phyloP scores from a whole-genome alignment of 1,140 invertebrate genomes.

The Pararge aegeria region DNA sequence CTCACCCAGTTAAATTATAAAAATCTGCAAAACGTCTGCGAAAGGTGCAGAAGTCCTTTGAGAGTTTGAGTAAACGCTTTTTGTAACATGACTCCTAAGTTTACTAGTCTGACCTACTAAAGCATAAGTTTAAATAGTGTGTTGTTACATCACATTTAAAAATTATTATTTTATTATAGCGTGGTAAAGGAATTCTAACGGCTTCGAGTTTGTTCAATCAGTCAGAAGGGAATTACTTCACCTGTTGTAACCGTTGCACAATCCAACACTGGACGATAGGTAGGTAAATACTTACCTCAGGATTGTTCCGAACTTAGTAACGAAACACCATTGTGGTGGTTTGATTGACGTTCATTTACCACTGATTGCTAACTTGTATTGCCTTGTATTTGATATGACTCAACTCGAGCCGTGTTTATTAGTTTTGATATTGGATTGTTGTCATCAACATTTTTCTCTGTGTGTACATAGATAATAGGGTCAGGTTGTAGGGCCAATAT shows the following conservation, averaged over 20 bases:
- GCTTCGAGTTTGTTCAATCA: no score
- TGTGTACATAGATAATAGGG: background rate
- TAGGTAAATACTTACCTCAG: background rate
- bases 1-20: no score
- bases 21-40: no score
- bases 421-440: conserved; percentile 6
- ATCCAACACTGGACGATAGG: background rate
- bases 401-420: background rate
- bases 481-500: no score
- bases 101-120: no score
- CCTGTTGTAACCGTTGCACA: conserved; percentile 16
- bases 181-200: no score
- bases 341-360: conserved; percentile 29
- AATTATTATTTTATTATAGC: no score
- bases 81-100: no score
- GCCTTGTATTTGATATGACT: conserved; percentile 15
- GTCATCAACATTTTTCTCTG: background rate
- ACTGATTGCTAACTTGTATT: conserved; percentile 22
- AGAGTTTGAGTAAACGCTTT: no score
- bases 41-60: no score
- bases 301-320: conserved; percentile 12
- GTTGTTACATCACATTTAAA: no score
- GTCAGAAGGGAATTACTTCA: background rate
- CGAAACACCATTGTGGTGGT: conserved; percentile 25
- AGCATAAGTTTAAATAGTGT: no score